These are phyloP conservation scores for Mycetomoellerius zeteki DNA, from an alignment of 1,140 invertebrate species.

Conservation along the genomic window DNA sequence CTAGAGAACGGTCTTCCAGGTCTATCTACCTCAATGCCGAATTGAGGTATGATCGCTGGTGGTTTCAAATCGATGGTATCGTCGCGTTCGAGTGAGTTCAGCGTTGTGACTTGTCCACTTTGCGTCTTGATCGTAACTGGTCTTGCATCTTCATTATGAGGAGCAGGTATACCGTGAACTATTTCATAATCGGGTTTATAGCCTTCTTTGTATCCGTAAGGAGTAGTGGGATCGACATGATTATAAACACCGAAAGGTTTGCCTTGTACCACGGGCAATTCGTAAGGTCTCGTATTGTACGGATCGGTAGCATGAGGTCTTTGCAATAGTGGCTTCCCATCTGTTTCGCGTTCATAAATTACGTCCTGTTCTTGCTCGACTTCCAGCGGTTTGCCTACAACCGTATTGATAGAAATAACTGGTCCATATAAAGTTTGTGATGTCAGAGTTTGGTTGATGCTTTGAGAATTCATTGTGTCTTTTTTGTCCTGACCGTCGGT, in stretches of 20 bases:
- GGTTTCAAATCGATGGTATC: conserved; percentile 80
- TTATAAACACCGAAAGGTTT: conserved; percentile 80
- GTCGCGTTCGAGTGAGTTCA: conserved; percentile 62
- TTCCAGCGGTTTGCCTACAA: conserved; percentile 69
- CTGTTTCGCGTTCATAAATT: conserved; percentile 46
- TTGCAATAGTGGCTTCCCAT: not conserved
- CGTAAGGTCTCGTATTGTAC: conserved; percentile 69
- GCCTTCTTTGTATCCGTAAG: conserved; percentile 71
- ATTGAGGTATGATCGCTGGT: conserved; percentile 75
- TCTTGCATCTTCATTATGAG: conserved; percentile 56
- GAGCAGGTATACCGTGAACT: conserved; percentile 75
- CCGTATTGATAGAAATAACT: conserved; percentile 65
- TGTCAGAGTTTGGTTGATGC: conserved; percentile 41
- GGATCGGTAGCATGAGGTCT: conserved; percentile 36
- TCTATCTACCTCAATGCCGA: conserved; percentile 70
- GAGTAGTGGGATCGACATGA: conserved; percentile 55
- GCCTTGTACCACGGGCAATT: conserved; percentile 77
- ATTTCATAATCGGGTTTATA: conserved; percentile 73
- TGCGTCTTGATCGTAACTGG: conserved; percentile 28
- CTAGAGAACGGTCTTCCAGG: conserved; percentile 77
- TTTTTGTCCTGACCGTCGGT: not conserved
- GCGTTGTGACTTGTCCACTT: conserved; percentile 26
- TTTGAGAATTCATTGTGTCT: not conserved
- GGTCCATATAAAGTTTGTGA: conserved; percentile 51
- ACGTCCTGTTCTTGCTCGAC: conserved; percentile 42